Conservation (phyloP, 2,797 vertebrate genomes). For the Buceros bicornis region DNA sequence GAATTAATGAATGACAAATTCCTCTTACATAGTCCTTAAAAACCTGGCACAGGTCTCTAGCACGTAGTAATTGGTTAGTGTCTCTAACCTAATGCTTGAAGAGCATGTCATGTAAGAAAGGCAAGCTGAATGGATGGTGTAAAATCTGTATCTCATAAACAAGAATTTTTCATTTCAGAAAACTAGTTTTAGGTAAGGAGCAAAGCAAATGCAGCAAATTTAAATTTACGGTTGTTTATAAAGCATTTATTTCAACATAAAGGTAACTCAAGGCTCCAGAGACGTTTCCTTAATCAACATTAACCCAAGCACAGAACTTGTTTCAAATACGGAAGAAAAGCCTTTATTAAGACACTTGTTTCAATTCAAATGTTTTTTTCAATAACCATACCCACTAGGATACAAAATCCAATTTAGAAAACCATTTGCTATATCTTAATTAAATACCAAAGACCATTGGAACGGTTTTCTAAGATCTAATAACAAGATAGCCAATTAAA, state of each 20-base stretch:
- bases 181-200: background rate
- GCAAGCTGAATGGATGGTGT: background rate
- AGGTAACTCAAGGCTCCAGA: background rate
- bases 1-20: background rate
- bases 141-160: background rate
- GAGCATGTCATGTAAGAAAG: background rate
- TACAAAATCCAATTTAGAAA: conserved; percentile 32
- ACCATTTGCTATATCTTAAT: conserved; percentile 29
- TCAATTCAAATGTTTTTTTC: conserved; percentile 24
- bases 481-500: conserved; percentile 7
- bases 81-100: background rate
- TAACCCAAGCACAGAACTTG: background rate
- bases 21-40: background rate
- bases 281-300: background rate
- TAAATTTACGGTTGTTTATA: background rate
- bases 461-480: background rate
- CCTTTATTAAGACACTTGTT: background rate
- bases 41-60: background rate
- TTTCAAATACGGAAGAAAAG: background rate
- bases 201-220: background rate
- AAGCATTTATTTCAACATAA: background rate
- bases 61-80: background rate
- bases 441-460: background rate
- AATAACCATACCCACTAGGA: background rate
- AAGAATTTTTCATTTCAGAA: background rate